Evolutionary conservation across 2,888 invertebrate genomes (phyloP).

Genomic region (Anticlea derivata): DNA sequence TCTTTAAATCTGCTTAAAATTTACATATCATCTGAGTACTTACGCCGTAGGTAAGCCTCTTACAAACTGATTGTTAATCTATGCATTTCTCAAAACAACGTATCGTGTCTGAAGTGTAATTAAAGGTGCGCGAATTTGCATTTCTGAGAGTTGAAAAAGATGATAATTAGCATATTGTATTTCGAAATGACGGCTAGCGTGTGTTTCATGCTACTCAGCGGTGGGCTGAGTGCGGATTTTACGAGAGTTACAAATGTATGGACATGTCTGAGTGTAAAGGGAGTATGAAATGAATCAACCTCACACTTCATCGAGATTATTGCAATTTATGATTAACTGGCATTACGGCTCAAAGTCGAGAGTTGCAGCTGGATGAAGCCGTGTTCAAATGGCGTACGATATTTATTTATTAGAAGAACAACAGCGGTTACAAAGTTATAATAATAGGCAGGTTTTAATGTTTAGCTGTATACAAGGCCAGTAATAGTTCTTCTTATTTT

Average conservation of each 20-base stretch:
- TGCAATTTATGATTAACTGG: not conserved
- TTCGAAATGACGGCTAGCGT: slow-evolving; percentile 81
- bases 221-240: slow-evolving; percentile 69
- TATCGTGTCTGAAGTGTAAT: slow-evolving; percentile 80
- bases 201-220: slow-evolving; percentile 72
- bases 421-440: no score
- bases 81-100: slow-evolving; percentile 72
- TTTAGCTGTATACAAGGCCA: no score
- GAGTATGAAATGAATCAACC: slow-evolving; percentile 6
- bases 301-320: slow-evolving; percentile 9
- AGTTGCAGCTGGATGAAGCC: no score
- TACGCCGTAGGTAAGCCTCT: slow-evolving; percentile 31
- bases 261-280: slow-evolving; percentile 46
- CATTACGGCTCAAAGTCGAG: not conserved
- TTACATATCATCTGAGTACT: not conserved
- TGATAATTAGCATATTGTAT: slow-evolving; percentile 83
- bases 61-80: slow-evolving; percentile 22
- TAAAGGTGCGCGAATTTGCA: slow-evolving; percentile 79
- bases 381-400: no score
- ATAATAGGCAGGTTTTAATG: no score
- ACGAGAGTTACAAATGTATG: slow-evolving; percentile 52
- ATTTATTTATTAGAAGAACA: no score
- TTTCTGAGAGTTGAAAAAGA: slow-evolving; percentile 78
- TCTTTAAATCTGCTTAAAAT: slow-evolving; percentile 66
- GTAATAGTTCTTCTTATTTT: no score